Evolutionary conservation across 1,140 invertebrate species (phyloP).

Genomic region (Psix sp.): DNA sequence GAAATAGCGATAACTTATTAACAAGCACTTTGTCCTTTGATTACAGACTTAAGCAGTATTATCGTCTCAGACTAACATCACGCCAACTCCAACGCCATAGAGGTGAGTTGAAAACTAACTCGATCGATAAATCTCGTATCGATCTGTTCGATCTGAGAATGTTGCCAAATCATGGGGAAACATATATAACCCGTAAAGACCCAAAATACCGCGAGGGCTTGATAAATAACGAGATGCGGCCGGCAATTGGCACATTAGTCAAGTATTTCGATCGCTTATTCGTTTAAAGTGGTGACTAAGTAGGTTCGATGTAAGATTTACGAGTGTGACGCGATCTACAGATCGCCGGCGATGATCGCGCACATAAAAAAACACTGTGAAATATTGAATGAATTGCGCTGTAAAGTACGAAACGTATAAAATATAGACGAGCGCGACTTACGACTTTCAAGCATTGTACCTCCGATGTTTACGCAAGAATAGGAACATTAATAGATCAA

Average conservation of each 20-base stretch:
- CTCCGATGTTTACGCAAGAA: too few species aligned
- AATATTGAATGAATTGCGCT: constrained; percentile 27
- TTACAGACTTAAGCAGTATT: constrained; percentile 53
- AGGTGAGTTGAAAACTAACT: constrained; percentile 31
- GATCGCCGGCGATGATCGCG: constrained; percentile 32
- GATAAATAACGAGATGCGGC: constrained; percentile 24
- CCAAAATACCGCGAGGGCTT: not conserved
- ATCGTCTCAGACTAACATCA: constrained; percentile 27
- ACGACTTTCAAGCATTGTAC: not conserved
- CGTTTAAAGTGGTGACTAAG: constrained; percentile 37
- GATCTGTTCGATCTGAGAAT: too few species aligned
- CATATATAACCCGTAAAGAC: not conserved
- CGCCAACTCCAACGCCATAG: constrained; percentile 22
- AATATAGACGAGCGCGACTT: constrained; percentile 19
- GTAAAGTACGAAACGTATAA: constrained; percentile 18
- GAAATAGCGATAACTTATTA: not conserved
- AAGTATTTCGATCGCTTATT: constrained; percentile 27
- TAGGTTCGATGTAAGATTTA: constrained; percentile 42
- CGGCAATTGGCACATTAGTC: constrained; percentile 16
- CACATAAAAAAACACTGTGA: constrained; percentile 39
- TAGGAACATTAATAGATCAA: too few species aligned
- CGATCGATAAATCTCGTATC: too few species aligned
- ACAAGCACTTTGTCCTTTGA: constrained; percentile 11
- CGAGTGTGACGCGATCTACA: constrained; percentile 31
- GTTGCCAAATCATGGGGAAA: not conserved